Base-by-base conservation (phyloP, 2,797 vertebrate genomes). In the Pangasius sanitwongsei region DNA sequence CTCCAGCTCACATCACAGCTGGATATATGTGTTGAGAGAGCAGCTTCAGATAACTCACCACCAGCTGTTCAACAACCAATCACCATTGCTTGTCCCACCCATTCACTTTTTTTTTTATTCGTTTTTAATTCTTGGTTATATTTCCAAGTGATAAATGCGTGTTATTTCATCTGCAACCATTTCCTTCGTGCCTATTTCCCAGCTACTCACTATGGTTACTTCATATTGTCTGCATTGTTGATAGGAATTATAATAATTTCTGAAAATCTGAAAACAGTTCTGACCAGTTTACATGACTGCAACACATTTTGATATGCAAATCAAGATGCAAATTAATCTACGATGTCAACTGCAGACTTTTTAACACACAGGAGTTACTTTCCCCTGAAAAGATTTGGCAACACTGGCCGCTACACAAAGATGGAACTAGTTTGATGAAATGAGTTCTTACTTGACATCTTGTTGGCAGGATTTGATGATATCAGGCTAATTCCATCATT, bases 371-470 rank as follows among this genome's bases (percentile, higher is more conserved):
- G 15, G 18, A 48, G 12, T 18, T 12, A 34, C 44, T 13, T 34
- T 23, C 23, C 53, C 13, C 81, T 65, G 59, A 44, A 83, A 28
- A 83, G 34, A 57, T 13, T 48, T 48, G 18, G 8, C 6, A 12
- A 53, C 23, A 23, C 23, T n/a, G 78, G 18, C 59, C 37, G 8
- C 3, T 11, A 50, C 41, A 85, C 0, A 55, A 69, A 83, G 0
- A n/a, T 41, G 70, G 37, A 61, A 59, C 80, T 31, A 90, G 86
- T 65, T 41, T n/a, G 20, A n/a, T 28, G 55, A 86, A 65, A 87
- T 87, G 87, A 77, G 61, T 91, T 91, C 98, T 98, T 97, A 99
- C 98, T 99, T 96, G 98, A 99, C 98, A 99, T 99, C 94, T 96
- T 97, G 95, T 91, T 92, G 94, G 94, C 89, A 92, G 91, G 92